phyloP scores from a whole-genome alignment of 2,797 vertebrate genomes.

The Manis pentadactyla region DNA sequence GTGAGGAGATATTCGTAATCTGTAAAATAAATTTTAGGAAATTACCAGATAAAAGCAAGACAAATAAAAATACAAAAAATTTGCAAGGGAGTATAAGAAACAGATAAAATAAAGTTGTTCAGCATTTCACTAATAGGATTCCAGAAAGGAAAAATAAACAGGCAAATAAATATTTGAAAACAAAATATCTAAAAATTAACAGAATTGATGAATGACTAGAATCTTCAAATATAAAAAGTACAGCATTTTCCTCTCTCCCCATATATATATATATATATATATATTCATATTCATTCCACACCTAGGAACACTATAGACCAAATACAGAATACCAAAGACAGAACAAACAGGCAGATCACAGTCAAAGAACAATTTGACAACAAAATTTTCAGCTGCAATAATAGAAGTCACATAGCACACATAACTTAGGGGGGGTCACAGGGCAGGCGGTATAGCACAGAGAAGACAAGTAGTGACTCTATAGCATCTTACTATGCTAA shows the following conservation, averaged over 20 bases:
- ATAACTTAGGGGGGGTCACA: no score
- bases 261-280: not conserved
- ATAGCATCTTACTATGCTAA: no score
- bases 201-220: not conserved
- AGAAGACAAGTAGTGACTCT: no score
- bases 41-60: not conserved
- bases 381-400: not conserved
- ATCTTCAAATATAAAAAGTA: not conserved
- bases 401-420: not conserved
- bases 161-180: not conserved
- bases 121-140: not conserved
- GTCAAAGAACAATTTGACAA: not conserved
- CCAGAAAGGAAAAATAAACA: not conserved
- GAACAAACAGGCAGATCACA: not conserved
- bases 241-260: no score
- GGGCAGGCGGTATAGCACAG: no score
- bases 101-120: not conserved
- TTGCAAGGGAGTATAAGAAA: not conserved
- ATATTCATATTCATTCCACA: not conserved
- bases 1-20: not conserved
- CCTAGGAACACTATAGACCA: not conserved
- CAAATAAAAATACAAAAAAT: not conserved
- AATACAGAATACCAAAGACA: not conserved
- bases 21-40: conserved; percentile 33
- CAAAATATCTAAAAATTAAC: not conserved